phyloP scores from a whole-genome alignment of 2,797 vertebrate genomes.

The Cuculus canorus region DNA sequence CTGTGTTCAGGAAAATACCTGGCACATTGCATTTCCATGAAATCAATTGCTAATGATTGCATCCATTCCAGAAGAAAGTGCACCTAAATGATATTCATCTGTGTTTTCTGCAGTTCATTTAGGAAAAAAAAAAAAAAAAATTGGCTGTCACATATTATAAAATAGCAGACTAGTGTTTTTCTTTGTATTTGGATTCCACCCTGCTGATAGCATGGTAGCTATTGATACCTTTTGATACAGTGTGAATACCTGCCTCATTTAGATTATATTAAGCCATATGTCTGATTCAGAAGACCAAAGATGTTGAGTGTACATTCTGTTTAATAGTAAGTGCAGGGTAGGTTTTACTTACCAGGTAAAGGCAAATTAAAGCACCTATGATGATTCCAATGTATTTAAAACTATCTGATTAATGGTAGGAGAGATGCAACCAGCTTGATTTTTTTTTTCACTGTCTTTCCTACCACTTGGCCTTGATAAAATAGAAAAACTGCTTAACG shows the following conservation, averaged over 20 bases:
- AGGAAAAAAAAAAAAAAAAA: not conserved
- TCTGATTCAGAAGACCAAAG: not conserved
- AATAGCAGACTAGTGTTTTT: not conserved
- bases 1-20: not conserved
- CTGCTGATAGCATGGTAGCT: not conserved
- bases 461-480: not conserved
- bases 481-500: not conserved
- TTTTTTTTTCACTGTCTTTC: not conserved
- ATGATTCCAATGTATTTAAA: not conserved
- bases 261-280: not conserved
- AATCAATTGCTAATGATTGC: not conserved
- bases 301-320: not conserved
- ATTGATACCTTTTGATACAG: not conserved
- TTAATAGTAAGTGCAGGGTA: not conserved
- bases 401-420: not conserved
- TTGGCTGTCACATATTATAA: not conserved
- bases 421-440: not conserved
- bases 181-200: not conserved
- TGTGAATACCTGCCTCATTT: not conserved
- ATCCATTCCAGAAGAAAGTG: not conserved
- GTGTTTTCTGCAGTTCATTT: not conserved
- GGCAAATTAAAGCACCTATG: not conserved
- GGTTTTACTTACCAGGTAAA: not conserved
- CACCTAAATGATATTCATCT: not conserved
- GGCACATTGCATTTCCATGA: not conserved